Evolutionary conservation across 2,797 vertebrate genomes (phyloP).

Genomic region (Neosilurus mollespiculum): DNA sequence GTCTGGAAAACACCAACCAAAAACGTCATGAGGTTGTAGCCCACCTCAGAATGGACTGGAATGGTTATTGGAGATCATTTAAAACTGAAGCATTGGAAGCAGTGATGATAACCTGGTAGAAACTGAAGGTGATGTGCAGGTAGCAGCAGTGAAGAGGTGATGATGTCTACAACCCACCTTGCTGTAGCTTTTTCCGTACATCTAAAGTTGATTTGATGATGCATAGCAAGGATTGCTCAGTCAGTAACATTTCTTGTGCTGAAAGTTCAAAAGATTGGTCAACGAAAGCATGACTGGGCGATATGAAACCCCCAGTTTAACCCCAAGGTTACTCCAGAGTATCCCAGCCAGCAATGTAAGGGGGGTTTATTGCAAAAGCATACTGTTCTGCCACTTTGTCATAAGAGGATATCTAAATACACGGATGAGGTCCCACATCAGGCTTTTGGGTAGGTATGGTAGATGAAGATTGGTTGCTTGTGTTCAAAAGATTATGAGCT

Average conservation of each 20-base stretch:
- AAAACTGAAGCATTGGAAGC: not conserved
- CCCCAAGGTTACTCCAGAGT: not conserved
- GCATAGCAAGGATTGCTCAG: not conserved
- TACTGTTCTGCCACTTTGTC: no score
- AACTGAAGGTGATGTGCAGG: not conserved
- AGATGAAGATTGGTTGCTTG: not conserved
- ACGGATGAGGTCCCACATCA: not conserved
- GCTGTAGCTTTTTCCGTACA: not conserved
- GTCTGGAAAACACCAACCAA: not conserved
- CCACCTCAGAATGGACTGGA: not conserved
- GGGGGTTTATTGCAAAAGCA: no score
- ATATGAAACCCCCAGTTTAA: not conserved
- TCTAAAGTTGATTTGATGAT: not conserved
- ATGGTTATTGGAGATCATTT: not conserved
- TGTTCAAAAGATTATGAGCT: not conserved
- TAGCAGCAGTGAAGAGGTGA: not conserved
- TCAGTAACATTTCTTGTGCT: not conserved
- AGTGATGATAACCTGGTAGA: not conserved
- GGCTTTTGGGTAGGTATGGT: not conserved
- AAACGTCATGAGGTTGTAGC: not conserved
- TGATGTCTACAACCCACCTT: not conserved
- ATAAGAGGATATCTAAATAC: not conserved
- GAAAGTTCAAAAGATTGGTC: not conserved
- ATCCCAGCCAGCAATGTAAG: not conserved
- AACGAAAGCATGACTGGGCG: not conserved